Evolutionary conservation across 2,888 invertebrate species (phyloP).

Genomic region (Troglohyphantes excavatus): DNA sequence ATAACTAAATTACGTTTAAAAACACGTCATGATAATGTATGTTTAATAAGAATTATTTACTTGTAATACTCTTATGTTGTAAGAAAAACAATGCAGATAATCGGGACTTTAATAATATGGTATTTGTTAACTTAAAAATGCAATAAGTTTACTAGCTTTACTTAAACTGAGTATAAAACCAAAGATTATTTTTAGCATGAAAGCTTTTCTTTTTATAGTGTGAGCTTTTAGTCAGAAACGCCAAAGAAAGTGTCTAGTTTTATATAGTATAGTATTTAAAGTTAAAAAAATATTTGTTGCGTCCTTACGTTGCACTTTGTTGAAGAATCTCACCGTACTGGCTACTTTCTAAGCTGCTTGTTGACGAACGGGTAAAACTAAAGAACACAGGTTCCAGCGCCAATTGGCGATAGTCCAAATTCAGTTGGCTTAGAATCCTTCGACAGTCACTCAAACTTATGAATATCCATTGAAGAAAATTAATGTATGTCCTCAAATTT

Average conservation of each 20-base stretch:
- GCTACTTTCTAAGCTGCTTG: conserved; percentile 59
- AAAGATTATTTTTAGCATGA: conserved; percentile 61
- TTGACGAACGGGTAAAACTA: conserved; percentile 7
- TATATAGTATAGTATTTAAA: conserved; percentile 64
- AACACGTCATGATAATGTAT: too few relatives aligned
- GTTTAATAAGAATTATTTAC: too few relatives aligned
- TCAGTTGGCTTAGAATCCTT: too few relatives aligned
- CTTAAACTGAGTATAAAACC: conserved; percentile 9
- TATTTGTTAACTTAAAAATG: conserved; percentile 11
- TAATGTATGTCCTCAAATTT: too few relatives aligned
- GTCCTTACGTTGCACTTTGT: conserved; percentile 77
- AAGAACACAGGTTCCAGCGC: too few relatives aligned
- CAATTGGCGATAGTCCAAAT: too few relatives aligned
- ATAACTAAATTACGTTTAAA: too few relatives aligned
- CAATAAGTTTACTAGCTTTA: conserved; percentile 49
- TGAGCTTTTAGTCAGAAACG: conserved; percentile 52
- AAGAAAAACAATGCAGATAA: too few relatives aligned
- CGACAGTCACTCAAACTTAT: too few relatives aligned
- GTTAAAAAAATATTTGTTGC: conserved; percentile 59
- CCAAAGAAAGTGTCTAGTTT: conserved; percentile 73
- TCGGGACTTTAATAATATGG: conserved; percentile 30
- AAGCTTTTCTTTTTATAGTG: conserved; percentile 47
- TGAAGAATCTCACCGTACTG: conserved; percentile 55
- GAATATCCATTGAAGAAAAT: too few relatives aligned
- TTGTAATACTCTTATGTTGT: too few relatives aligned